These are phyloP conservation scores for Schizothorax lantsangensis DNA, from an alignment of 2,797 vertebrate species.

Conservation along the genomic window DNA sequence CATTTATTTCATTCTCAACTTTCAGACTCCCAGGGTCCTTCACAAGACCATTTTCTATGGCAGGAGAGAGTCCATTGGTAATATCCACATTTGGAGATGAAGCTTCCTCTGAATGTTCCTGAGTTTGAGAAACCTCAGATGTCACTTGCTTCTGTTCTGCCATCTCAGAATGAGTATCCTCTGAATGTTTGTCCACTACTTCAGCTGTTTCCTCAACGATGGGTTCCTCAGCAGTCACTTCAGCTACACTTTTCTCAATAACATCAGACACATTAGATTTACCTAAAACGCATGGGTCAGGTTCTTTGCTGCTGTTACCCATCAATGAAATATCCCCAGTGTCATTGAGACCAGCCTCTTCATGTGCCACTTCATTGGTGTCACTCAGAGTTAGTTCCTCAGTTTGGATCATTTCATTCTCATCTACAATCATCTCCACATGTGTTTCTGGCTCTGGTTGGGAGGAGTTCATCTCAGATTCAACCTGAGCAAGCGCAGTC, in stretches of 20 bases:
- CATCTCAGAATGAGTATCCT: not conserved
- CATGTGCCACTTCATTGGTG: not conserved
- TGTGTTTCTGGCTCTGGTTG: constrained; percentile 15
- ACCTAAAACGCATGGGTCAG: not conserved
- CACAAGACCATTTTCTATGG: constrained; percentile 29
- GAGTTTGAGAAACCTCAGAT: constrained; percentile 34
- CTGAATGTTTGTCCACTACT: constrained; percentile 44
- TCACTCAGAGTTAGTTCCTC: not conserved
- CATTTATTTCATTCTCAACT: constrained; percentile 1
- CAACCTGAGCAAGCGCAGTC: not conserved
- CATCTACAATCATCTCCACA: constrained; percentile 37
- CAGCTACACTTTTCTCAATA: constrained; percentile 8
- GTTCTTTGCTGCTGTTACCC: not conserved
- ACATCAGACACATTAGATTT: not conserved
- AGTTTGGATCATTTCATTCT: not conserved
- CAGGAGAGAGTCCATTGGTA: constrained; percentile 28
- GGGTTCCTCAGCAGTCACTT: constrained; percentile 22
- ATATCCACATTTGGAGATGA: constrained; percentile 14
- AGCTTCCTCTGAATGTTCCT: constrained; percentile 38
- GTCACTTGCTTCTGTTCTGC: constrained; percentile 5
- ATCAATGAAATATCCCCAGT: not conserved
- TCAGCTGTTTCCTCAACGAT: not conserved
- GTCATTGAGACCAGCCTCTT: not conserved
- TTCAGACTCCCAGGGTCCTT: constrained; percentile 9
- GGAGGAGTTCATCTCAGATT: constrained; percentile 26